Evolutionary conservation across 2,888 invertebrate genomes (phyloP).

Genomic region (Dinocampus coccinellae): DNA sequence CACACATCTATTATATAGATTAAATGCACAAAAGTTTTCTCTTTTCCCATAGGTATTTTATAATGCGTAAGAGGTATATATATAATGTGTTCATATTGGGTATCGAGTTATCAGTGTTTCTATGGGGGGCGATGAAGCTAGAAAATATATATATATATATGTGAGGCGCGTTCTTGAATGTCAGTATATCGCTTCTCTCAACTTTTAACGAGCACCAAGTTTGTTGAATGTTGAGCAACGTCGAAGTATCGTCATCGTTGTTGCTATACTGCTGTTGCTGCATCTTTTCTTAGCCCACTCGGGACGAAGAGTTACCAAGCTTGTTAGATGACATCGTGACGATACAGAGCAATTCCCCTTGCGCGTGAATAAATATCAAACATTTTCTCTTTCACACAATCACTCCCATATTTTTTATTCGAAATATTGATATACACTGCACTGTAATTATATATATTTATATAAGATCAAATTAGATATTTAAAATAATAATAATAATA

Average conservation of each 20-base stretch:
- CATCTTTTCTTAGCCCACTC: slow-evolving; percentile 19
- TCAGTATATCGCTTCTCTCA: slow-evolving; percentile 29
- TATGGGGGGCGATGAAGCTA: not conserved
- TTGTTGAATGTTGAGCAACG: slow-evolving; percentile 37
- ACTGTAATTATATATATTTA: too few species aligned
- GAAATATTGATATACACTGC: too few species aligned
- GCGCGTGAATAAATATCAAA: slow-evolving; percentile 21
- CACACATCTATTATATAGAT: too few species aligned
- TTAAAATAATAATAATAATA: too few species aligned
- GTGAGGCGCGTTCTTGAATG: not conserved
- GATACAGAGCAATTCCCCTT: slow-evolving; percentile 4
- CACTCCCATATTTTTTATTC: too few species aligned
- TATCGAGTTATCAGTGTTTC: slow-evolving; percentile 1
- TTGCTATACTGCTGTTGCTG: not conserved
- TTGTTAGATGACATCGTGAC: slow-evolving; percentile 34
- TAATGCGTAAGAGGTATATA: not conserved
- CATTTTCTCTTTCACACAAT: not conserved
- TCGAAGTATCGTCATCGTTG: slow-evolving; percentile 5
- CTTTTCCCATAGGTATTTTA: not conserved
- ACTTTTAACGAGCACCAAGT: slow-evolving; percentile 58
- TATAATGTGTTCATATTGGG: not conserved
- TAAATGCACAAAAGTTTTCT: not conserved
- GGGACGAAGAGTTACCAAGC: slow-evolving; percentile 33
- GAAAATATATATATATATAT: not conserved
- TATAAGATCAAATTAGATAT: too few species aligned